Percentiles rank a stretch among this genome's conserved stretches.
phyloP scores from a whole-genome alignment of 2,888 invertebrate genomes.

The Cybosia mesomella region DNA sequence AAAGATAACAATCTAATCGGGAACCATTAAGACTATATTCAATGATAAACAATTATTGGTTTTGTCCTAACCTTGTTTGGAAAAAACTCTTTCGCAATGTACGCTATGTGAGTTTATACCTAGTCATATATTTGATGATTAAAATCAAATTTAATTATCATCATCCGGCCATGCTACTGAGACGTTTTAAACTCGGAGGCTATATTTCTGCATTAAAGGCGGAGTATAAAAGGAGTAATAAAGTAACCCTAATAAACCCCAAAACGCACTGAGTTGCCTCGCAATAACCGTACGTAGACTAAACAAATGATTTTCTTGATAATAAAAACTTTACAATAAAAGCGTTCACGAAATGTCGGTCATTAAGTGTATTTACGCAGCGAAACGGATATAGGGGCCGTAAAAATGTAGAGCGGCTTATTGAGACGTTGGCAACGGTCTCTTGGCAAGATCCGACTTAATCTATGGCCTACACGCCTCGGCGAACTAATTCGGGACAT shows the following conservation, averaged over 20 bases:
- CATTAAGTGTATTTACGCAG: constrained; percentile 86
- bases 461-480: constrained; percentile 73
- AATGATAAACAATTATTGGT: constrained; percentile 66
- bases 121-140: constrained; percentile 72
- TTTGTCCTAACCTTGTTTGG: constrained; percentile 56
- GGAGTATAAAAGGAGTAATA: constrained; percentile 78
- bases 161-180: constrained; percentile 64
- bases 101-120: constrained; percentile 68
- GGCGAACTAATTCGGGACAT: constrained; percentile 69
- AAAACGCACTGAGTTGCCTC: constrained; percentile 77
- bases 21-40: constrained; percentile 52
- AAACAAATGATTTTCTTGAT: constrained; percentile 85
- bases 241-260: constrained; percentile 84
- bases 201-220: constrained; percentile 72
- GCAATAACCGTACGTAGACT: constrained; percentile 85
- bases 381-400: constrained; percentile 84
- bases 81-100: constrained; percentile 65
- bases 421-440: constrained; percentile 83
- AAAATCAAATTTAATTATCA: constrained; percentile 80
- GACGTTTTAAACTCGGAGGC: constrained; percentile 65
- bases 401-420: constrained; percentile 84
- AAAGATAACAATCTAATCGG: constrained; percentile 1
- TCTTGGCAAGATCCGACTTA: constrained; percentile 68
- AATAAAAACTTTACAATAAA: constrained; percentile 87
- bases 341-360: constrained; percentile 85